Base-by-base conservation (phyloP, 37 sponge, comb jelly and placozoan species). In the Agelas oroides region DNA sequence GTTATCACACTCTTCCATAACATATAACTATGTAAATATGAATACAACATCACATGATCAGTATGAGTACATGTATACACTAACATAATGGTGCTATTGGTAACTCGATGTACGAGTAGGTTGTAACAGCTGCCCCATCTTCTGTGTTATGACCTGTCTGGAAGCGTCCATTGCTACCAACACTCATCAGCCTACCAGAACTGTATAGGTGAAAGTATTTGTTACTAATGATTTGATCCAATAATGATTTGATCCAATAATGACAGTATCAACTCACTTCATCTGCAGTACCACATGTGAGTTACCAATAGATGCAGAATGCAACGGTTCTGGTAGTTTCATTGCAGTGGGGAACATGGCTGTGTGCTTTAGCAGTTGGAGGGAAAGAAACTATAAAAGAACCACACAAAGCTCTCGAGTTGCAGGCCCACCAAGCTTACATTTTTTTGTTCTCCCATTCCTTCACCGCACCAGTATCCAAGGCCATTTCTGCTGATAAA, bases 391-490 rank as follows among this genome's bases (percentile, higher is more conserved):
- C 14, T n/a, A n/a, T n/a, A n/a, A n/a, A n/a, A n/a, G n/a, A n/a
- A n/a, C n/a, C n/a, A 25, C 13, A 27, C 13, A 65, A n/a, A 65
- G 21, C 30, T n/a, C 17, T 65, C 24, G 14, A 27, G 13, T n/a
- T 27, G 30, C 24, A 65, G 15, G 27, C 27, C 20, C 37, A 33
- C 3, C 21, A 46, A 31, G 21, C 65, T 70, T 71, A 81, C 82
- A 57, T 81, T 67, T 55, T 88, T 33, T 59, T 74, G 66, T 35
- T 55, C 69, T 30, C 83, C 92, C 78, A 77, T 86, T 30, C 87
- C 87, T 35, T 86, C 71, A 24, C 92, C 92, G 77, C 92, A 91
- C 92, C 92, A 91, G 74, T 79, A 92, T 6, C 76, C 84, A 27
- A 36, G 1, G 3, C 92, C 92, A 16, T 77, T 69, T 25, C 19